These are phyloP conservation scores for Hypsibius dujardini DNA, from an alignment of 1,140 invertebrate species.

Conservation along the genomic window DNA sequence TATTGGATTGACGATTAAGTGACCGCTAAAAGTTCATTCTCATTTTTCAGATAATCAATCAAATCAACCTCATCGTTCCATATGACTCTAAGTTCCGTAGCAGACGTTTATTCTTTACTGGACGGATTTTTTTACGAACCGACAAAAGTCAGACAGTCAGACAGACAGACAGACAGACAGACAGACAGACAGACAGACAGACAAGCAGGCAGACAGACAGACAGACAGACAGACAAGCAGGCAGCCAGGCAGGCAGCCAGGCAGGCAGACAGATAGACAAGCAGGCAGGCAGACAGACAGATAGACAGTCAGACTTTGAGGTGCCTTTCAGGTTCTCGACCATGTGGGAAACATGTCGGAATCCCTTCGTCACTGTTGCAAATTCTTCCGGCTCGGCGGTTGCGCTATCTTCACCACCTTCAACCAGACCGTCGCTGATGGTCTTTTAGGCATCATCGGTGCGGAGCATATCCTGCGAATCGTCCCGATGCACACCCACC, in stretches of 20 bases:
- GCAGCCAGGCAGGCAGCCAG: not conserved
- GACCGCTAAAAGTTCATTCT: conserved; percentile 63
- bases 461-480: too few species aligned
- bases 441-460: too few species aligned
- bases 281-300: not conserved
- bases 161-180: too few species aligned
- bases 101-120: too few species aligned
- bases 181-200: not conserved
- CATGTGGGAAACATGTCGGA: too few species aligned
- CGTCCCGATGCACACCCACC: too few species aligned
- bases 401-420: not conserved
- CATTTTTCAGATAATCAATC: not conserved
- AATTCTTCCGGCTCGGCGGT: not conserved
- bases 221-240: not conserved
- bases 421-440: not conserved
- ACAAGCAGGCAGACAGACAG: not conserved
- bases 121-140: too few species aligned
- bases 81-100: too few species aligned
- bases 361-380: too few species aligned
- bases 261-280: not conserved
- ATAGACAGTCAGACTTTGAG: not conserved
- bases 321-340: not conserved
- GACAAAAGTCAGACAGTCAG: too few species aligned
- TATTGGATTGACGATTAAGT: conserved; percentile 89
- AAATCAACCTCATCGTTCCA: not conserved